A percentile compares a stretch with the other conserved stretches of the same genome.
Conservation (phyloP, 2,797 vertebrate genomes). For the Sciaenops ocellatus region DNA sequence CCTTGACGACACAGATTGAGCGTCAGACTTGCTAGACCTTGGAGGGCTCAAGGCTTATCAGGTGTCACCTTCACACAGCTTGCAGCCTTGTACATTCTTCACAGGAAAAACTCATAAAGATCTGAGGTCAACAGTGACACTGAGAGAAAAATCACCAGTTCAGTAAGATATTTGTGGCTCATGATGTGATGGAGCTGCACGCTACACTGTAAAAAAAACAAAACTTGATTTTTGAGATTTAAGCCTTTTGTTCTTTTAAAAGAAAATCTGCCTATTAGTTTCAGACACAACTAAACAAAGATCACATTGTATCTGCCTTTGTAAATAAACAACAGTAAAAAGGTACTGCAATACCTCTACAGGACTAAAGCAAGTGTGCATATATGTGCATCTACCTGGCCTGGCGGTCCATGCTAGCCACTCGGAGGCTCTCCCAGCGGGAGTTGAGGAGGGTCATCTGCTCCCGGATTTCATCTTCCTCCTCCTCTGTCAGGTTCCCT, state of each 20-base stretch:
- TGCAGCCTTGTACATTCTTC: slow-evolving; percentile 42
- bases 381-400: slow-evolving; percentile 84
- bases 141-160: not conserved
- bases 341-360: not conserved
- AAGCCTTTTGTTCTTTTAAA: not conserved
- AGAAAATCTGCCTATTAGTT: not conserved
- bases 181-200: not conserved
- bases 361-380: not conserved
- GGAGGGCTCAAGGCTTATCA: slow-evolving; percentile 32
- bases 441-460: slow-evolving; percentile 97
- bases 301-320: not conserved
- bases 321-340: not conserved
- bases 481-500: slow-evolving; percentile 93
- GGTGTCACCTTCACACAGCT: slow-evolving; percentile 39
- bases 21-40: slow-evolving; percentile 27
- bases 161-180: slow-evolving; percentile 3
- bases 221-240: not conserved
- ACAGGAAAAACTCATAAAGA: slow-evolving; percentile 27
- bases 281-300: not conserved
- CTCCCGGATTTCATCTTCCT: slow-evolving; percentile 96
- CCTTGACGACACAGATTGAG: slow-evolving; percentile 45
- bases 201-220: not conserved
- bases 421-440: slow-evolving; percentile 94
- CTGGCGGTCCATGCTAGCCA: slow-evolving; percentile 97
- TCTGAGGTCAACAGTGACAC: slow-evolving; percentile 13